phyloP scores from a whole-genome alignment of 2,113 vertebrate genomes.

The Marmota monax region DNA sequence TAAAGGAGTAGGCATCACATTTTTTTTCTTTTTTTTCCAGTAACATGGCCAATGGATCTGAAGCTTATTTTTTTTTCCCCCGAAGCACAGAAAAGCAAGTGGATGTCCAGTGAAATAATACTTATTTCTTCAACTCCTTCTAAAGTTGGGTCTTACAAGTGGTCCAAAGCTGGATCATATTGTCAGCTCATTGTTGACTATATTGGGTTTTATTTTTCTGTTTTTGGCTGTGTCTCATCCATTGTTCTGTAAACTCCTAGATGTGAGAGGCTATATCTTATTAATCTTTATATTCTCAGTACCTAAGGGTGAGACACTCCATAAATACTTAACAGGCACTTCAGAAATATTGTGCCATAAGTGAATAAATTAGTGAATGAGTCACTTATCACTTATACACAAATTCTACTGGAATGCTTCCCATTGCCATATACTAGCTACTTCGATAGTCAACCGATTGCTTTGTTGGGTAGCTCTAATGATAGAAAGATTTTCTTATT shows the following conservation, averaged over 20 bases:
- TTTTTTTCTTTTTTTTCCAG: conserved; percentile 27
- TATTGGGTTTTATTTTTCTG: background rate
- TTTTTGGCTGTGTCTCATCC: background rate
- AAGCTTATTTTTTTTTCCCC: background rate
- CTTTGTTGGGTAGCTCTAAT: background rate
- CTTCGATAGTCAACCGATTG: background rate
- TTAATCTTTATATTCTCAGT: background rate
- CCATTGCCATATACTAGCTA: background rate
- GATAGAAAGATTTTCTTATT: background rate
- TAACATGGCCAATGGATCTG: background rate
- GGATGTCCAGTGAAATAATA: background rate
- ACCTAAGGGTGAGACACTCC: background rate
- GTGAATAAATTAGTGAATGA: background rate
- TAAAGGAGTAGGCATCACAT: background rate
- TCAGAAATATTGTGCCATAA: background rate
- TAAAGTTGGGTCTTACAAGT: background rate
- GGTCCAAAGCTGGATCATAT: background rate
- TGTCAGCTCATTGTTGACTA: background rate
- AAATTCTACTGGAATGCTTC: background rate
- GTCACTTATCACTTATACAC: too few species aligned
- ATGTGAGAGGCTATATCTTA: background rate
- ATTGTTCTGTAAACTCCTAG: background rate
- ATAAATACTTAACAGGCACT: background rate
- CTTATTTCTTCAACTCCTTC: background rate
- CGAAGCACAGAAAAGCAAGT: background rate